Percentiles rank a stretch among this genome's conserved stretches.
phyloP scores from a whole-genome alignment of 2,113 vertebrate species.

The Poecilia latipinna region DNA sequence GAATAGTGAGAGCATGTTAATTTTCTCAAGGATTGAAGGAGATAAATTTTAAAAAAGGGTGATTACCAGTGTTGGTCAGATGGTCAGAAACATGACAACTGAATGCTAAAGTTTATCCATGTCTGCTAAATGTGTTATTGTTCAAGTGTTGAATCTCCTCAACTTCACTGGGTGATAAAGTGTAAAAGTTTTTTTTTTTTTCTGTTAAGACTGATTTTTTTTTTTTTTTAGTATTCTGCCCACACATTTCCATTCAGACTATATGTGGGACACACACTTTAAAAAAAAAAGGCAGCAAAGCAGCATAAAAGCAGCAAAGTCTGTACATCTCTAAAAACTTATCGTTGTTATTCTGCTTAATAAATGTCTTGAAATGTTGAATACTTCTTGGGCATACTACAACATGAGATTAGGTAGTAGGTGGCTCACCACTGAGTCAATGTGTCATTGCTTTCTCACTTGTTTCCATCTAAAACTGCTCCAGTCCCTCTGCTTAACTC shows the following conservation, averaged over 20 bases:
- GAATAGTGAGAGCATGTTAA: not conserved
- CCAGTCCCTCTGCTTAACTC: no score
- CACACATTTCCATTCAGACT: not conserved
- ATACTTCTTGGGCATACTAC: no score
- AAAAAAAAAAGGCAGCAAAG: not conserved
- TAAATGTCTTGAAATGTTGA: no score
- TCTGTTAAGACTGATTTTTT: not conserved
- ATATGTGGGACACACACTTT: not conserved
- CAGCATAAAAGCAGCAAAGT: no score
- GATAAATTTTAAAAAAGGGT: not conserved
- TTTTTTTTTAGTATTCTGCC: not conserved
- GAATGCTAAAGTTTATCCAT: not conserved
- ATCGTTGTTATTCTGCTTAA: no score
- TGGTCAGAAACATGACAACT: constrained; percentile 7
- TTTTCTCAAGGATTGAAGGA: not conserved
- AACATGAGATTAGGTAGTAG: no score
- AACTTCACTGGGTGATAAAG: not conserved
- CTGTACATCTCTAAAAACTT: no score
- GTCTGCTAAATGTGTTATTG: not conserved
- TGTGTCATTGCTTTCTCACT: no score
- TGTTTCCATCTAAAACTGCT: no score
- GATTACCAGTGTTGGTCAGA: constrained; percentile 5
- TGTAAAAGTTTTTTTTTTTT: not conserved
- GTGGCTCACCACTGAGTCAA: no score
- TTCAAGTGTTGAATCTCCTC: not conserved